A percentile compares a stretch with the other conserved stretches of the same genome.
phyloP scores from a whole-genome alignment of 2,888 invertebrate species.

The Aphodius granarius region DNA sequence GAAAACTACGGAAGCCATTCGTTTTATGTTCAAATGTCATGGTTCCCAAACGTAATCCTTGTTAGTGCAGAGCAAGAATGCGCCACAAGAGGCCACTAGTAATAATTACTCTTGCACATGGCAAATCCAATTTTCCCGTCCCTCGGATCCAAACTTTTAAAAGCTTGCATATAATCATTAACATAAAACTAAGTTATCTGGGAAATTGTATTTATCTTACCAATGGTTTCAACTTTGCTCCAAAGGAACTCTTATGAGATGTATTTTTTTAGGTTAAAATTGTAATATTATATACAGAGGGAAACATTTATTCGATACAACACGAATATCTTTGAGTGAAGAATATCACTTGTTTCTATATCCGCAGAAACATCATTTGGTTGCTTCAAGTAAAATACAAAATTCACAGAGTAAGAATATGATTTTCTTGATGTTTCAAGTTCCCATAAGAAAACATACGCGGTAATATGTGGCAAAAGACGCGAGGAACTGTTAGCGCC shows the following conservation, averaged over 20 bases:
- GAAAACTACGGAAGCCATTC: slow-evolving; percentile 23
- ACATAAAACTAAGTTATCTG: slow-evolving; percentile 42
- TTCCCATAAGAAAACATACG: too few species aligned
- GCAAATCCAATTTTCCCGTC: slow-evolving; percentile 36
- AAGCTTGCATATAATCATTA: slow-evolving; percentile 51
- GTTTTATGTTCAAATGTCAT: slow-evolving; percentile 29
- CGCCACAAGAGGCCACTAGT: slow-evolving; percentile 48
- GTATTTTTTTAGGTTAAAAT: too few species aligned
- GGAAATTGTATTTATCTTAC: slow-evolving; percentile 29
- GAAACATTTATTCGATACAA: too few species aligned
- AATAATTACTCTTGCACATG: slow-evolving; percentile 46
- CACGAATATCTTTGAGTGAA: too few species aligned
- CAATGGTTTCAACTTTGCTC: neutral
- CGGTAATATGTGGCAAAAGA: too few species aligned
- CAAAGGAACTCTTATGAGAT: neutral
- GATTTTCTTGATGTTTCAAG: too few species aligned
- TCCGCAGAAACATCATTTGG: too few species aligned
- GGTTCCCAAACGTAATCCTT: slow-evolving; percentile 35
- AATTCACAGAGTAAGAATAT: too few species aligned
- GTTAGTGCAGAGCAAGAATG: slow-evolving; percentile 41
- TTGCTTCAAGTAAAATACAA: too few species aligned
- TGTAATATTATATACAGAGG: too few species aligned
- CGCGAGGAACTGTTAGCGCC: too few species aligned
- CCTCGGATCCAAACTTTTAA: slow-evolving; percentile 46
- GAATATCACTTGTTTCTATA: too few species aligned